Evolutionary conservation across 2,797 vertebrate genomes (phyloP).

Genomic region (Peromyscus melanophrys): DNA sequence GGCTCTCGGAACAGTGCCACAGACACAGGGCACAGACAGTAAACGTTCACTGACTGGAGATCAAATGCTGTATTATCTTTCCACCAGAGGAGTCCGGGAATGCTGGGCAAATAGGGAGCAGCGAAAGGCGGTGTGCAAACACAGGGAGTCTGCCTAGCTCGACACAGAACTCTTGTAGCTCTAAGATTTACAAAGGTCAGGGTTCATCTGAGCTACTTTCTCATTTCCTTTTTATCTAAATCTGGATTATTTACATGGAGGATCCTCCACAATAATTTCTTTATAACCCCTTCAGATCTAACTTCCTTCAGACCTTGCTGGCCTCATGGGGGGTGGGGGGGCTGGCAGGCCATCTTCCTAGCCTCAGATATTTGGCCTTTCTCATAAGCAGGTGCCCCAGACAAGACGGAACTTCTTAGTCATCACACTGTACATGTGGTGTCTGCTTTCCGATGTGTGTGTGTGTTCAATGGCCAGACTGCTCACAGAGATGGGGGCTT

Average conservation of each 20-base stretch:
- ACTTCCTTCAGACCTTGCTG: neutral
- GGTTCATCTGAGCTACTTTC: neutral
- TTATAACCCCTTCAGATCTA: neutral
- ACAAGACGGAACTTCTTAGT: neutral
- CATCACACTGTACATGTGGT: neutral
- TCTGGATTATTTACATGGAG: neutral
- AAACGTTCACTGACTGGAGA: neutral
- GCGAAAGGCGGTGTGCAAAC: neutral
- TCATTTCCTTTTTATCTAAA: neutral
- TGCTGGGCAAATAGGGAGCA: neutral
- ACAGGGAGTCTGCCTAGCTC: neutral
- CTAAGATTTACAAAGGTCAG: neutral
- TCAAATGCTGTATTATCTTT: neutral
- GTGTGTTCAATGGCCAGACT: neutral
- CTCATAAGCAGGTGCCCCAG: neutral
- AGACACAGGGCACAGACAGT: neutral
- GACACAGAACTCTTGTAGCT: neutral
- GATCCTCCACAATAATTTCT: neutral
- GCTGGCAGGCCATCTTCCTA: neutral
- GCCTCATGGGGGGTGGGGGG: neutral
- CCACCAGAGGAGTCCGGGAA: neutral
- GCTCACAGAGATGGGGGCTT: neutral
- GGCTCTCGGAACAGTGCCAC: neutral
- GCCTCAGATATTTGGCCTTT: neutral
- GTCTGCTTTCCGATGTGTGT: neutral